phyloP scores from a whole-genome alignment of 1,140 invertebrate genomes.

The Caenorhabditis latens region DNA sequence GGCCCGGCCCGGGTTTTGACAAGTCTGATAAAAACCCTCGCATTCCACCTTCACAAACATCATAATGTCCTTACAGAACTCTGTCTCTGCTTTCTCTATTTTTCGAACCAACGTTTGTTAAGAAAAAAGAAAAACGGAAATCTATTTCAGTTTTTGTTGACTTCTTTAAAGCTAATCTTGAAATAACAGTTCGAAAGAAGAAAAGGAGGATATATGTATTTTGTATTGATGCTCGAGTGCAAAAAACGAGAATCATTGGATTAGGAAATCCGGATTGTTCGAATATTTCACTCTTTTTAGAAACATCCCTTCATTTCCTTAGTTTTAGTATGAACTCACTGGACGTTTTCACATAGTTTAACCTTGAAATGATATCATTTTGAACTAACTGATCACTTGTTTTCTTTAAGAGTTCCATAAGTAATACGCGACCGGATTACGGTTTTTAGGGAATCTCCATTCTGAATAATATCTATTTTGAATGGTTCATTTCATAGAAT shows the following conservation, averaged over 20 bases:
- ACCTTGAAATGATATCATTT: background rate
- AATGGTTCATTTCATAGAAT: too few species aligned
- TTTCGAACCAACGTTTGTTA: too few species aligned
- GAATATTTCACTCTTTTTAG: background rate
- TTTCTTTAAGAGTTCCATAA: background rate
- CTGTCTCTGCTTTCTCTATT: too few species aligned
- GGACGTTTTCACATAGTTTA: background rate
- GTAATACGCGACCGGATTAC: too few species aligned
- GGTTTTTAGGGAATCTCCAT: too few species aligned
- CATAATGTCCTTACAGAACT: too few species aligned
- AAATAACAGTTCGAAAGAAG: background rate
- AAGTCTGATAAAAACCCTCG: too few species aligned
- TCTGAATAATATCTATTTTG: background rate
- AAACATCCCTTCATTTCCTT: background rate
- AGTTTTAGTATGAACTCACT: background rate
- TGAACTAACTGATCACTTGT: background rate
- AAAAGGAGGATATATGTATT: too few species aligned
- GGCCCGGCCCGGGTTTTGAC: too few species aligned
- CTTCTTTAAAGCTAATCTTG: background rate
- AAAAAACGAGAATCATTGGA: background rate
- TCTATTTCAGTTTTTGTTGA: background rate
- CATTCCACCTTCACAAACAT: too few species aligned
- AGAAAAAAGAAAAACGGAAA: background rate
- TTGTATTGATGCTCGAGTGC: background rate
- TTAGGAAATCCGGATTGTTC: slow-evolving; percentile 36